Evolutionary conservation across 2,113 vertebrate genomes (phyloP).

Genomic region (Saguinus midas): DNA sequence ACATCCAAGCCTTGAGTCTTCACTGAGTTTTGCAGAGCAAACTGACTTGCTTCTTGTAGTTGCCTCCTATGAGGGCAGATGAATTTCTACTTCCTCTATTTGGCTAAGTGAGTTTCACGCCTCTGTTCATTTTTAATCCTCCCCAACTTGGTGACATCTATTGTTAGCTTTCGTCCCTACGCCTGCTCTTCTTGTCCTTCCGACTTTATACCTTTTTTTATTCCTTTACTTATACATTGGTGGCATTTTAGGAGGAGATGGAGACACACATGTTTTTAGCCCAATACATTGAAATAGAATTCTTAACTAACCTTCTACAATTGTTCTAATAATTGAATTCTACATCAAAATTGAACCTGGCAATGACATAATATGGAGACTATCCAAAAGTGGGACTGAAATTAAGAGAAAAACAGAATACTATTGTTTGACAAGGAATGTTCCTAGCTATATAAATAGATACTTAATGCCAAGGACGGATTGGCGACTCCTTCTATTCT

Average conservation of each 20-base stretch:
- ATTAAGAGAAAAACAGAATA: conserved; percentile 44
- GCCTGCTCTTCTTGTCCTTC: not conserved
- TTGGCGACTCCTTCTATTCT: not conserved
- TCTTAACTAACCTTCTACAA: conserved; percentile 33
- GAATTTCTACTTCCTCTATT: not conserved
- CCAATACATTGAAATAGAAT: conserved; percentile 27
- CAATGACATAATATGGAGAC: conserved; percentile 5
- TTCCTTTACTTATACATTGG: not conserved
- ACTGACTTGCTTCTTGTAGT: not conserved
- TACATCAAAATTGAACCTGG: conserved; percentile 36
- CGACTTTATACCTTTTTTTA: not conserved
- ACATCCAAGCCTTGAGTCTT: not conserved
- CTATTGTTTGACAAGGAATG: conserved; percentile 63
- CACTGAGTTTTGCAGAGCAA: not conserved
- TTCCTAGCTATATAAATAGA: conserved; percentile 61
- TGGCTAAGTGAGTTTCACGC: not conserved
- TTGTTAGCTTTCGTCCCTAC: not conserved
- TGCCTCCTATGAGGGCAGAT: not conserved
- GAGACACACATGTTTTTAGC: not conserved
- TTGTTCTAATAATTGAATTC: conserved; percentile 54
- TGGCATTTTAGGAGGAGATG: not conserved
- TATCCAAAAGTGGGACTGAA: not conserved
- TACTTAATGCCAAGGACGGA: conserved; percentile 41
- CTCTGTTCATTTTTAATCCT: not conserved
- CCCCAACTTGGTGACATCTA: not conserved